Percentiles rank a stretch among this genome's conserved stretches.
These are phyloP conservation scores for Chironomus tentans DNA, from an alignment of 2,888 invertebrate genomes.

Conservation along the genomic window DNA sequence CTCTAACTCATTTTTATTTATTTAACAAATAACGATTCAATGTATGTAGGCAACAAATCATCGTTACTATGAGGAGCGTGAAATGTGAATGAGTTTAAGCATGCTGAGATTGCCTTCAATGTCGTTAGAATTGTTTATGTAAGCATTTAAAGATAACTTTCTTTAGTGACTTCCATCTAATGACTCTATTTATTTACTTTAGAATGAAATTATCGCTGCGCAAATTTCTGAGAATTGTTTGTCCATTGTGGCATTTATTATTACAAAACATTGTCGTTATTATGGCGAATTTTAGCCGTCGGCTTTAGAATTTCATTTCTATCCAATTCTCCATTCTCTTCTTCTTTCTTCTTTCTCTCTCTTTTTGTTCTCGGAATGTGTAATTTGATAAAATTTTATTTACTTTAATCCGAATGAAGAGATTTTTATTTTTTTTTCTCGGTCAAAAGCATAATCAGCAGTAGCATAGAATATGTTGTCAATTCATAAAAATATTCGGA, in stretches of 20 bases:
- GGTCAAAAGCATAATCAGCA: background rate
- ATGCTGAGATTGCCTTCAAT: background rate
- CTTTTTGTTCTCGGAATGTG: background rate
- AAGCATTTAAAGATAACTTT: background rate
- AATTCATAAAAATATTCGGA: background rate
- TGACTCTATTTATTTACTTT: too few species aligned
- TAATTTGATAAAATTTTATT: background rate
- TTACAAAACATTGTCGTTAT: too few species aligned
- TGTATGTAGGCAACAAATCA: background rate
- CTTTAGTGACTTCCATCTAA: too few species aligned
- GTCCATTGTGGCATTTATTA: too few species aligned
- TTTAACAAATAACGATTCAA: constrained; percentile 12
- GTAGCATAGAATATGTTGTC: background rate
- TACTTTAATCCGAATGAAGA: background rate
- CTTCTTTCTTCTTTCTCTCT: background rate
- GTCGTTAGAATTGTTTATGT: background rate
- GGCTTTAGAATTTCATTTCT: too few species aligned
- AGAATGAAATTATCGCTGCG: too few species aligned
- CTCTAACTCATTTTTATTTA: constrained; percentile 1
- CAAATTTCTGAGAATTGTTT: too few species aligned
- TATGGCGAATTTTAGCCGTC: too few species aligned
- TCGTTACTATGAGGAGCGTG: background rate
- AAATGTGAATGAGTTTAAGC: background rate
- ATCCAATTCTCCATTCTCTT: background rate
- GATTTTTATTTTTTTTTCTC: background rate